Percentiles rank a stretch among this genome's conserved stretches.
phyloP scores from a whole-genome alignment of 92 coral and sea anemone species.

The Epizoanthus ramosus region DNA sequence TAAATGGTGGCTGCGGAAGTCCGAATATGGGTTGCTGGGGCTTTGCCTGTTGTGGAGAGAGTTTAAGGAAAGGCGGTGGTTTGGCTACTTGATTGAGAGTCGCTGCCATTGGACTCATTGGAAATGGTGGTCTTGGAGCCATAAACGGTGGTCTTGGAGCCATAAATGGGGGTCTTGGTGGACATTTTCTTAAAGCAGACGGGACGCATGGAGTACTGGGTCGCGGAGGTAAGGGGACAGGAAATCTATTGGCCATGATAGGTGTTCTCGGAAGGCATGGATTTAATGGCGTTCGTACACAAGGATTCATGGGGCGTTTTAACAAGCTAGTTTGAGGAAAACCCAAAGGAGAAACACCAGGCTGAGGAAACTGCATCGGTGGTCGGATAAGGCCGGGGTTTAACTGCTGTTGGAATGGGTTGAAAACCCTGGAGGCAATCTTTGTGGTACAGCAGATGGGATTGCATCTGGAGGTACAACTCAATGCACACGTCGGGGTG shows the following conservation, averaged over 20 bases:
- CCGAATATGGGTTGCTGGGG: background rate
- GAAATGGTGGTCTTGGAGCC: conserved; percentile 16
- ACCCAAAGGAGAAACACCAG: background rate
- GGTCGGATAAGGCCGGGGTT: conserved; percentile 13
- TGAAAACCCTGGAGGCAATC: conserved; percentile 43
- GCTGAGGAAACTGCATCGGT: conserved; percentile 5
- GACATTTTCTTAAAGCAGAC: conserved; percentile 16
- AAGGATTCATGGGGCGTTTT: conserved; percentile 23
- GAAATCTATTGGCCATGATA: conserved; percentile 20
- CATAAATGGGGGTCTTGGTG: background rate
- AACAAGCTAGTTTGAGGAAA: conserved; percentile 10
- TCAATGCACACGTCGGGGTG: conserved; percentile 58
- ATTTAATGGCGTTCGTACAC: conserved; percentile 41
- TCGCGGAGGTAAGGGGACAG: conserved; percentile 7
- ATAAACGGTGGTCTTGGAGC: background rate
- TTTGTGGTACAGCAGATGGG: conserved; percentile 78
- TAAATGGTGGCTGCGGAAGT: conserved; percentile 16
- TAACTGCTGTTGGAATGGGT: conserved; percentile 44
- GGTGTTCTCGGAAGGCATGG: conserved; percentile 48
- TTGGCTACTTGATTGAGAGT: background rate
- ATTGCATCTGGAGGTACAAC: conserved; percentile 71
- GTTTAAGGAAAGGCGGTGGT: conserved; percentile 19
- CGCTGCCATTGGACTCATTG: background rate
- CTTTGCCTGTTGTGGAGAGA: background rate
- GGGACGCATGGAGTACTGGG: conserved; percentile 20